Conservation (phyloP, 2,797 vertebrate genomes). For the Ctenosaura bakeri region DNA sequence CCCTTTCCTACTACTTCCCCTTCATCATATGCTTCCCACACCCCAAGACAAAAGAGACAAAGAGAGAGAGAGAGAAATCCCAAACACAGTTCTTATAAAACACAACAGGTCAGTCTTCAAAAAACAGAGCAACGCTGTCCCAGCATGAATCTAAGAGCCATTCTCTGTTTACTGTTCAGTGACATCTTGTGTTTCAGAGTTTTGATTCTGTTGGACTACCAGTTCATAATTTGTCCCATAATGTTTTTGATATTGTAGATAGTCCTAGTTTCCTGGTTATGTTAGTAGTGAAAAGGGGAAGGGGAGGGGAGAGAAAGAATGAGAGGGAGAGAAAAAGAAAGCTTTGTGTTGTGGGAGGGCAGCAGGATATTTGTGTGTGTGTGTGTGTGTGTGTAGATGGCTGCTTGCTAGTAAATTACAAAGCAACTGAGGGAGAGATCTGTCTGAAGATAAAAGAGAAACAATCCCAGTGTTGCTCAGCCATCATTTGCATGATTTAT, state of each 20-base stretch:
- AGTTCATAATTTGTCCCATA: background rate
- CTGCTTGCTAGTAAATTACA: constrained; percentile 15
- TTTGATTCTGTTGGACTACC: background rate
- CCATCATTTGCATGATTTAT: background rate
- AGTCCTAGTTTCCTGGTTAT: constrained; percentile 9
- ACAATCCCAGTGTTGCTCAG: background rate
- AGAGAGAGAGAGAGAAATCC: background rate
- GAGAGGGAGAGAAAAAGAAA: background rate
- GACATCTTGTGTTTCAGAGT: background rate
- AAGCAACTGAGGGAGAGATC: constrained; percentile 3
- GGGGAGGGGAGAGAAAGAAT: background rate
- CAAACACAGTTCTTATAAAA: background rate
- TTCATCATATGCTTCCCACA: too few relatives aligned
- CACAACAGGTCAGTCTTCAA: background rate
- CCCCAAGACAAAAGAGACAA: background rate
- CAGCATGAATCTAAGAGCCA: background rate
- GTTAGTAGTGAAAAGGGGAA: background rate
- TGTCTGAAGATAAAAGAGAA: background rate
- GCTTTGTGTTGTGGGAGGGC: background rate
- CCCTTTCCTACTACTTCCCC: too few relatives aligned
- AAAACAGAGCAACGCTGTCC: background rate
- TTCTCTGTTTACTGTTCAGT: background rate
- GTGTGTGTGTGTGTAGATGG: background rate
- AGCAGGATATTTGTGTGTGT: background rate
- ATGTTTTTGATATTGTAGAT: background rate